Conservation (phyloP, 1,140 invertebrate species). For the Conus betulinus region DNA sequence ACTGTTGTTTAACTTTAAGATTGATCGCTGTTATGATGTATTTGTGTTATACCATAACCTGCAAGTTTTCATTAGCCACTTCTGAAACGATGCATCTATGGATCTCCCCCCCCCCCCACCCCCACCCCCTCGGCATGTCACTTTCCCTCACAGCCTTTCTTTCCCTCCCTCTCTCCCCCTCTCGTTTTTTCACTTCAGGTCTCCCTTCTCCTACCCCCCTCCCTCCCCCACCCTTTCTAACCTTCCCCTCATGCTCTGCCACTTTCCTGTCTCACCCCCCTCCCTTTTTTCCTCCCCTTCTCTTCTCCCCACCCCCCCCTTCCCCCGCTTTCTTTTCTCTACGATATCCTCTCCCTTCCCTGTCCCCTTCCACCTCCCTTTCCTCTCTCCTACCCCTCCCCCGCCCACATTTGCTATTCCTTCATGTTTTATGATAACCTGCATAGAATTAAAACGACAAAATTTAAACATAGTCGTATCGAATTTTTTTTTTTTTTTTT, state of each 20-base stretch:
- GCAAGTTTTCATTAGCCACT: too few relatives aligned
- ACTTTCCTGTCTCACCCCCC: background rate
- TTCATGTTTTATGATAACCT: too few relatives aligned
- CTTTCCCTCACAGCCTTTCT: background rate
- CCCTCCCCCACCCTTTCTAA: background rate
- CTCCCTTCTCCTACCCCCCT: background rate
- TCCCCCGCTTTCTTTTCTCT: background rate
- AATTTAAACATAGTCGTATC: too few relatives aligned
- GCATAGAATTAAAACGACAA: too few relatives aligned
- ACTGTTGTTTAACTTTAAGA: too few relatives aligned
- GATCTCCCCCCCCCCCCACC: background rate
- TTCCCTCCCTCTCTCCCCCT: background rate
- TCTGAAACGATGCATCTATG: too few relatives aligned
- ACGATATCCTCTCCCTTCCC: too few relatives aligned
- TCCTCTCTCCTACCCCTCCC: too few relatives aligned
- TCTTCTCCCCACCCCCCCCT: background rate
- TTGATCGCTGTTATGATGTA: too few relatives aligned
- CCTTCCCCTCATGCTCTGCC: background rate
- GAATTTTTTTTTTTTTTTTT: too few relatives aligned
- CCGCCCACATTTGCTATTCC: too few relatives aligned
- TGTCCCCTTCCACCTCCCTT: background rate
- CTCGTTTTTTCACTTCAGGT: background rate
- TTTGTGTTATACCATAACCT: too few relatives aligned
- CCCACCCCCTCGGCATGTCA: background rate
- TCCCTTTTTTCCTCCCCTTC: background rate